phyloP scores from a whole-genome alignment of 53 echinoderm and acorn worm genomes.

The Holothuria scabra region DNA sequence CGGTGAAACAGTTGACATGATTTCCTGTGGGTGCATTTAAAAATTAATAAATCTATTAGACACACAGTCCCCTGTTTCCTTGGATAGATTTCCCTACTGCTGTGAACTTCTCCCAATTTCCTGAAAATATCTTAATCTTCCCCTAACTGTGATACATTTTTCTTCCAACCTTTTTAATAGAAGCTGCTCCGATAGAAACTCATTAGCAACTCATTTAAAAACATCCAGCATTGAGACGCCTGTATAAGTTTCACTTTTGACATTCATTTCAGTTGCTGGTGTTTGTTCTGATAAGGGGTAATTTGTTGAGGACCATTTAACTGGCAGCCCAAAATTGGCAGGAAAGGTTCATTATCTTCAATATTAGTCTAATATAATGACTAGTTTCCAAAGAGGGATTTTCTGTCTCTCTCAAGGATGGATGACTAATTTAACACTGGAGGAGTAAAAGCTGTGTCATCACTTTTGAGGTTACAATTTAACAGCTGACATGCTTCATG shows the following conservation, averaged over 20 bases:
- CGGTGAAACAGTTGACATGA: background rate
- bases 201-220: slow-evolving; percentile 28
- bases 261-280: too few species aligned
- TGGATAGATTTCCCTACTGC: background rate
- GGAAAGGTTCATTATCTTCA: too few species aligned
- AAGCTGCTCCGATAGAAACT: background rate
- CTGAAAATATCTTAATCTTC: background rate
- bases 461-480: too few species aligned
- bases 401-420: too few species aligned
- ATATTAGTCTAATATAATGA: too few species aligned
- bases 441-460: too few species aligned
- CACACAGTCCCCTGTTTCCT: background rate
- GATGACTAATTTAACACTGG: too few species aligned
- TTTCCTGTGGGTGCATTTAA: slow-evolving; percentile 16
- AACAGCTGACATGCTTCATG: too few species aligned
- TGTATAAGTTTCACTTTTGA: slow-evolving; percentile 33
- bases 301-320: too few species aligned
- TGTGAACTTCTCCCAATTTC: background rate
- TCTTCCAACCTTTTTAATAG: background rate
- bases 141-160: background rate
- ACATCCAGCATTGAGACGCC: slow-evolving; percentile 3
- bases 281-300: too few species aligned
- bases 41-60: slow-evolving; percentile 19
- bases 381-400: too few species aligned
- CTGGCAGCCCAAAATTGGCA: too few species aligned